A percentile compares a stretch with the other conserved stretches of the same genome.
phyloP scores from a whole-genome alignment of 2,888 invertebrate genomes.

The Noctua janthe region DNA sequence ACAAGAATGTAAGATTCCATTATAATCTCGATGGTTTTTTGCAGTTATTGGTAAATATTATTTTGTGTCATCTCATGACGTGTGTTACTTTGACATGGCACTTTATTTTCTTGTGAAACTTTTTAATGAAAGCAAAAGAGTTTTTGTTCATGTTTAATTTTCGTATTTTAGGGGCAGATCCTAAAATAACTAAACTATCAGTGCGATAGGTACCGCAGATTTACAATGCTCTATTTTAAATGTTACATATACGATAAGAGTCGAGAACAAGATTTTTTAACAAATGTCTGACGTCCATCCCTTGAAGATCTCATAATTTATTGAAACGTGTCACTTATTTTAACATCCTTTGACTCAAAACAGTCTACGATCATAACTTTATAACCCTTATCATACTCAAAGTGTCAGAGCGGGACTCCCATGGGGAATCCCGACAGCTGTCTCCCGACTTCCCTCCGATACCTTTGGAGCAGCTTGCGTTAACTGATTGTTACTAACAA shows the following conservation, averaged over 20 bases:
- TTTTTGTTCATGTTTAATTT: background rate
- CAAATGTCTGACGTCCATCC: background rate
- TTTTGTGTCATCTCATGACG: background rate
- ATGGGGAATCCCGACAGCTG: constrained; percentile 23
- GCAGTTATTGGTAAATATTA: background rate
- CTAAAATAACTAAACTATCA: background rate
- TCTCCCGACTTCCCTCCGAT: constrained; percentile 8
- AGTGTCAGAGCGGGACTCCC: constrained; percentile 37
- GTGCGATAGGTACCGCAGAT: background rate
- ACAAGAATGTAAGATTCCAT: background rate
- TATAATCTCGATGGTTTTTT: constrained; percentile 37
- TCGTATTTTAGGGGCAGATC: background rate
- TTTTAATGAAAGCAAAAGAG: background rate
- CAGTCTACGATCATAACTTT: constrained; percentile 30
- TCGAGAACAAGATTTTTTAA: background rate
- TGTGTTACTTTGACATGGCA: constrained; percentile 3
- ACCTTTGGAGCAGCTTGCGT: constrained; percentile 1
- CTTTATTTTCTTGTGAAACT: background rate
- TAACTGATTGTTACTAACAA: background rate
- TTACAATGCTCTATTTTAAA: background rate
- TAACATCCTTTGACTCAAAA: constrained; percentile 30
- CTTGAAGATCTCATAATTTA: background rate
- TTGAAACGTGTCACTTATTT: constrained; percentile 9
- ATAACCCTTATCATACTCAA: constrained; percentile 57
- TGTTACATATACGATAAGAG: background rate